Percentiles rank a stretch among this genome's conserved stretches.
Conservation (phyloP, 2,113 vertebrate genomes). For the Phycodurus eques region DNA sequence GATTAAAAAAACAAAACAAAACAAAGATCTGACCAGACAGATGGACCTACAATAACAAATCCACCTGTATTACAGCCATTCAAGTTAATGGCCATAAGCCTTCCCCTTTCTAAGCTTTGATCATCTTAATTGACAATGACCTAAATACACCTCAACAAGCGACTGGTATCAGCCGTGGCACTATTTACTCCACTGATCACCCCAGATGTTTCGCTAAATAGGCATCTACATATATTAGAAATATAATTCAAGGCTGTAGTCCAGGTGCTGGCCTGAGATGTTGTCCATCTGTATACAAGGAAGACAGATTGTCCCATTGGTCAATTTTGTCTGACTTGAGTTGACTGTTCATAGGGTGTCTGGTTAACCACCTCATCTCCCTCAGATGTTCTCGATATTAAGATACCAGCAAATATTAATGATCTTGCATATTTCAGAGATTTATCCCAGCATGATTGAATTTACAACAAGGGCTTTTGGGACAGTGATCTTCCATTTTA, state of each 20-base stretch:
- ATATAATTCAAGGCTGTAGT: slow-evolving; percentile 39
- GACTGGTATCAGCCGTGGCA: slow-evolving; percentile 43
- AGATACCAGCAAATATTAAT: slow-evolving; percentile 4
- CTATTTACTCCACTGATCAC: slow-evolving; percentile 41
- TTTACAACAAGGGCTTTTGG: background rate
- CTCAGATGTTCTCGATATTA: background rate
- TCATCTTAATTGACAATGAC: slow-evolving; percentile 62
- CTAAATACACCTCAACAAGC: slow-evolving; percentile 56
- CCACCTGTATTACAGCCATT: slow-evolving; percentile 46
- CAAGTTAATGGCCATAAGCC: slow-evolving; percentile 50
- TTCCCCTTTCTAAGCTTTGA: slow-evolving; percentile 46
- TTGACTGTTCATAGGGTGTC: slow-evolving; percentile 48
- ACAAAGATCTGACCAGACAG: background rate
- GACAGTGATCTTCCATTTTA: background rate
- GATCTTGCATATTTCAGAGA: slow-evolving; percentile 14
- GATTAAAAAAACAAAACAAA: slow-evolving; percentile 8
- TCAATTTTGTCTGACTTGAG: slow-evolving; percentile 40
- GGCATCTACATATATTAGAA: slow-evolving; percentile 47
- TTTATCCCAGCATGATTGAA: slow-evolving; percentile 10
- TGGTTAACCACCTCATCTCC: slow-evolving; percentile 61
- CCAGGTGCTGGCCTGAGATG: slow-evolving; percentile 45
- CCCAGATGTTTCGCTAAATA: slow-evolving; percentile 57
- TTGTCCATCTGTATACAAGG: slow-evolving; percentile 55
- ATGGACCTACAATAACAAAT: slow-evolving; percentile 35
- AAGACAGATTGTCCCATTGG: slow-evolving; percentile 37